Evolutionary conservation across 1,140 invertebrate species (phyloP).

Genomic region (Anoplolepis gracilipes): DNA sequence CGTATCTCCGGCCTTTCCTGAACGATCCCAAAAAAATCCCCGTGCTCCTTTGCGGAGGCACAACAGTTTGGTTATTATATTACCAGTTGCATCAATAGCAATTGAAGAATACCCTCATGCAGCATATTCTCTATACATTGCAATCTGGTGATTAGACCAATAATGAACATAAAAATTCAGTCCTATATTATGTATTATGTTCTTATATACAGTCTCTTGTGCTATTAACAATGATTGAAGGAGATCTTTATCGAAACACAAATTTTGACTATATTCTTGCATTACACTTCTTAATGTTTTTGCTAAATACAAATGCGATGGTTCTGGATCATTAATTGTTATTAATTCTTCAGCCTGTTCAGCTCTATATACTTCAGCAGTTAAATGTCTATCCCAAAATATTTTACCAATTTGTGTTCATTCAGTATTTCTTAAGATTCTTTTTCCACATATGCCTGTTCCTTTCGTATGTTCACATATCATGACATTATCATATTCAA

Average conservation of each 20-base stretch:
- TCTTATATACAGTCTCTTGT: background rate
- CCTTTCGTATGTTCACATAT: background rate
- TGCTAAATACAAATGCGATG: background rate
- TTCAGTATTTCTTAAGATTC: background rate
- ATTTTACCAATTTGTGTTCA: background rate
- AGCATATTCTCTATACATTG: no score
- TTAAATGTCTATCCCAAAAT: background rate
- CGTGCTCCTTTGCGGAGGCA: no score
- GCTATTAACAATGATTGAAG: background rate
- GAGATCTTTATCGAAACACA: background rate
- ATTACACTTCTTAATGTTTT: background rate
- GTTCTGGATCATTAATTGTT: background rate
- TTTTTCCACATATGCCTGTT: background rate
- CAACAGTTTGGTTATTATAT: no score
- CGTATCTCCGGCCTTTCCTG: no score
- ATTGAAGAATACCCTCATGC: no score
- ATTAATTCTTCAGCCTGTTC: slow-evolving; percentile 13
- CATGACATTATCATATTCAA: background rate
- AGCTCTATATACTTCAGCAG: slow-evolving; percentile 14
- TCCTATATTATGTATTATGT: background rate
- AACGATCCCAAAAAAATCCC: no score
- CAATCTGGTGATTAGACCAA: no score
- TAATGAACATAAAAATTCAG: no score
- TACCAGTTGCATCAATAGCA: no score
- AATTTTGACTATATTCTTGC: slow-evolving; percentile 2